Evolutionary conservation across 1,140 invertebrate species (phyloP), one percentile per base, ranked within the genome.

Genomic region (Drosophila ogumai): DNA sequence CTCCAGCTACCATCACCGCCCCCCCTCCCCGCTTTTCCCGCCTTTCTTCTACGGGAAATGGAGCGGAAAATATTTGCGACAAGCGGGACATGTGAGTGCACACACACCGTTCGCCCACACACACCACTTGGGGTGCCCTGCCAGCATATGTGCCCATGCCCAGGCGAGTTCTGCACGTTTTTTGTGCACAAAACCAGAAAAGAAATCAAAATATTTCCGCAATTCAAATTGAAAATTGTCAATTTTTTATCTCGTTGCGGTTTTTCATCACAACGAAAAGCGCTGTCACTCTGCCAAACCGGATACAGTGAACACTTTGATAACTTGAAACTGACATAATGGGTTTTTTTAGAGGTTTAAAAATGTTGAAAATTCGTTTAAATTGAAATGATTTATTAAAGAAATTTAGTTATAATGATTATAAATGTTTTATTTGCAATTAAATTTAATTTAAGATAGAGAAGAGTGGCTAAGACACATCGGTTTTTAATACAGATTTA

Each of bases 171-270:
- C 17, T 22, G 22, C 56, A 36, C 34, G 25, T 60, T 54, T 76
- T 68, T 43, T 73, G 69, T 77, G 40, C 57, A 57, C 67, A 63
- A 50, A 61, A 64, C 56, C 73, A 82, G 63, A 82, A 58, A 75
- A 84, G 84, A 88, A 87, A 87, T 88, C 84, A 87, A 88, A 88
- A 88, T 88, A 82, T 88, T 87, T 87, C 82, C 82, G 82, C 76
- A 87, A 80, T 80, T 87, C 85, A 87, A 87, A 87, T 87, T 87
- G 84, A 87, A 87, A 87, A 88, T 87, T 87, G 80, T 77, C 82
- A 82, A 88, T 88, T 84, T 87, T 54, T 77, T 87, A 77, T 82
- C 55, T 74, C 38, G 56, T 46, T 50, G 72, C 13, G 52, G 52
- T 75, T 75, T 58, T 40, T 22, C 60, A 52, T 75, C 59, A 50